Evolutionary conservation across 2,888 invertebrate species (phyloP).

Genomic region (Calameuta pallipes): DNA sequence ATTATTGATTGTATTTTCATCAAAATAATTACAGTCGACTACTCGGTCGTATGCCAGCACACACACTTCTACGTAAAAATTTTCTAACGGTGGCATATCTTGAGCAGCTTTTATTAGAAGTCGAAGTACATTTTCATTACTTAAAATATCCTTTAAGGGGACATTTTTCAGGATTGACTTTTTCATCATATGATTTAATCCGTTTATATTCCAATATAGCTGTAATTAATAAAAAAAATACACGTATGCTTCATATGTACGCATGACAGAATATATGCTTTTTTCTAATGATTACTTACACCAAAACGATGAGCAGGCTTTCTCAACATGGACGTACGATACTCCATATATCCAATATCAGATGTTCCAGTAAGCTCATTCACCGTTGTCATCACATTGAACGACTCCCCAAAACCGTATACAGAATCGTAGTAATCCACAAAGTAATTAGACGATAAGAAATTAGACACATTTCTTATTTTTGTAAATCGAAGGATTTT

Average conservation of each 20-base stretch:
- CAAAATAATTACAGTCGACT: conserved; percentile 30
- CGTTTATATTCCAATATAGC: conserved; percentile 40
- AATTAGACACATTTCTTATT: conserved; percentile 45
- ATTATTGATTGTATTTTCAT: conserved; percentile 17
- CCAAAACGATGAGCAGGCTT: conserved; percentile 28
- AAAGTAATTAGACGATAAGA: conserved; percentile 53
- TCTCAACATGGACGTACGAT: conserved; percentile 37
- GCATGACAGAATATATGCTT: no score
- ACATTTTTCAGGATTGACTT: conserved; percentile 6
- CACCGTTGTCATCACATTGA: conserved; percentile 49
- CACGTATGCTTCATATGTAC: no score
- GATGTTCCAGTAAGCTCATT: conserved; percentile 58
- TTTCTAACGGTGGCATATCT: conserved; percentile 26
- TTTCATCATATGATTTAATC: conserved; percentile 28
- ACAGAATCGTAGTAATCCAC: conserved; percentile 63
- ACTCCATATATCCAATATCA: conserved; percentile 47
- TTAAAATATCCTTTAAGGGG: conserved; percentile 10
- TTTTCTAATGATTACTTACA: conserved; percentile 17
- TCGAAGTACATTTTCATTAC: conserved; percentile 33
- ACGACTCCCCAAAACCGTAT: conserved; percentile 63
- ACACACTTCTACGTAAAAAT: conserved; percentile 41
- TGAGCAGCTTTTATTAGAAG: conserved; percentile 32
- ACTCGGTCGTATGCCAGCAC: conserved; percentile 36
- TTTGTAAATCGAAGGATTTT: conserved; percentile 58
- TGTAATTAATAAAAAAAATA: conserved; percentile 21